Evolutionary conservation across 2,888 invertebrate species (phyloP).

Genomic region (Andrena flavipes): DNA sequence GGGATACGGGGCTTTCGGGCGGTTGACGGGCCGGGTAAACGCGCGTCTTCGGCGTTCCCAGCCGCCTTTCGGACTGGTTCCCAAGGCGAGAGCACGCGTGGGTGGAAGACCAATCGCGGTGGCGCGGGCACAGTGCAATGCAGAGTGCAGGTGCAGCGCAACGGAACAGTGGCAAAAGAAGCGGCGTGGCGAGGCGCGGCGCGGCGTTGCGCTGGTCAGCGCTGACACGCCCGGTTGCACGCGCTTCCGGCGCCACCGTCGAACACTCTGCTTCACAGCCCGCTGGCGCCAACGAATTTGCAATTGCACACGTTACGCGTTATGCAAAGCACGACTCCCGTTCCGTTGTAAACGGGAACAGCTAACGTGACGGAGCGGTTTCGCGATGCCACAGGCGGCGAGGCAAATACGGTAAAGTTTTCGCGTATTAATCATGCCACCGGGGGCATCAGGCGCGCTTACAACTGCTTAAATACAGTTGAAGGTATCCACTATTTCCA

Average conservation of each 20-base stretch:
- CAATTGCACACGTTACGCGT: slow-evolving; percentile 28
- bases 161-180: slow-evolving; percentile 76
- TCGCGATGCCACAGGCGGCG: neutral
- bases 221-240: slow-evolving; percentile 81
- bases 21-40: slow-evolving; percentile 39
- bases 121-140: slow-evolving; percentile 69
- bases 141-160: slow-evolving; percentile 75
- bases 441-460: too few relatives aligned
- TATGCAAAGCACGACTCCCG: slow-evolving; percentile 7
- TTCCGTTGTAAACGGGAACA: neutral
- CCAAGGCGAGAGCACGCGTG: slow-evolving; percentile 66
- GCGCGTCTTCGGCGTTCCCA: slow-evolving; percentile 36
- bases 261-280: slow-evolving; percentile 42
- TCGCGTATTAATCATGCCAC: too few relatives aligned
- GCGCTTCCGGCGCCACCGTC: slow-evolving; percentile 80
- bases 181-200: slow-evolving; percentile 80
- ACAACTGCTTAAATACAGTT: neutral
- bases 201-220: slow-evolving; percentile 81
- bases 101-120: slow-evolving; percentile 74
- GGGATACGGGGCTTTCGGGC: slow-evolving; percentile 24
- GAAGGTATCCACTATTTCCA: neutral
- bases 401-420: too few relatives aligned
- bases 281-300: slow-evolving; percentile 55
- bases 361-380: neutral
- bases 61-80: slow-evolving; percentile 66